Evolutionary conservation across 2,888 invertebrate species (phyloP), one percentile per base, ranked within the genome.

Genomic region (Agriopis marginaria): DNA sequence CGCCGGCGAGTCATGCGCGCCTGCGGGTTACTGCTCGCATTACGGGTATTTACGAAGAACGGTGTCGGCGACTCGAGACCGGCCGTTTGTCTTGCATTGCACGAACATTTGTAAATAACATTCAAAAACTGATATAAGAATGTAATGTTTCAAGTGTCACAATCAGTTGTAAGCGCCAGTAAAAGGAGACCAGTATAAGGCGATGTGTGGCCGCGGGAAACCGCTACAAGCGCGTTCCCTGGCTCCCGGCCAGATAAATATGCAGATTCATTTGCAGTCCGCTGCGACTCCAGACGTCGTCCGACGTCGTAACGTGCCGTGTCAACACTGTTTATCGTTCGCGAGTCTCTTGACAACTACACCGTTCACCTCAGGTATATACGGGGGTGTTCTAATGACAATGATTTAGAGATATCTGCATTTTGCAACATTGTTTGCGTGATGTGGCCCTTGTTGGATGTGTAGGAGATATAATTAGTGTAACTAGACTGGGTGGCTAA

Each of bases 221-320:
- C 77, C 78, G 81, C 83, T 81, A 82, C 86, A 82, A 80, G 79
- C 84, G 56, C 71, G 51, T 69, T 56, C n/a, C 47, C 83, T 91
- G 92, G 92, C 89, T 60, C 17, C 12, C 3, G 63, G 90, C 92
- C 92, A 92, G 79, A 67, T 71, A 77, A 86, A 86, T 82, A 87
- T 91, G 92, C 91, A 91, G 85, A 90, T 87, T 90, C 86, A 89
- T 90, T 87, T 87, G 88, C 88, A 88, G 85, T 86, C 82, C 83
- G 78, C 82, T 80, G 80, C 82, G 79, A 79, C 79, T 87, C 82
- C 87, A 85, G 85, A 82, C 83, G 68, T 76, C 75, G 74, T 42
- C 74, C 69, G 70, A 70, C 75, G 80, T 76, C 79, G 80, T 79
- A 78, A 81, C 78, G 79, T 78, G 77, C 74, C 76, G 74, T 86